Base-by-base conservation (phyloP, 2,888 invertebrate genomes). In the Cryptus armator region DNA sequence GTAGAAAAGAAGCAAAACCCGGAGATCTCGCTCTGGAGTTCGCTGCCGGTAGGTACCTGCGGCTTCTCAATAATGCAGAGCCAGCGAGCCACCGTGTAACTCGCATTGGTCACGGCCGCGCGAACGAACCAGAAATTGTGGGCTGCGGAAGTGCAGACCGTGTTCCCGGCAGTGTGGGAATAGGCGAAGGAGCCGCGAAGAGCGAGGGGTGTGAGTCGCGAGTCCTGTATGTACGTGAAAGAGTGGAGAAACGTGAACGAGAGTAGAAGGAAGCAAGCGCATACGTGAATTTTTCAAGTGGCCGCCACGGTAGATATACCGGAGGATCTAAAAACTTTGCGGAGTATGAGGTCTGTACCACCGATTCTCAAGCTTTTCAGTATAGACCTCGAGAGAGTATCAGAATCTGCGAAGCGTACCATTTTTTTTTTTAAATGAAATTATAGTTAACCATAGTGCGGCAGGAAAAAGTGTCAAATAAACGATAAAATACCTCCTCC, bases 251-350 rank as follows among this genome's bases (percentile, higher is more conserved):
- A 51, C 64, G 70, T 70, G 59, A 71, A 29, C 70, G 76, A 70
- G 74, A 74, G 66, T 70, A 79, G 48, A 43, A 62, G 44, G 71
- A 24, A 24, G 59, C 74, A 68, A 68, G 77, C 32, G 78, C 74
- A 81, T 75, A 81, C 77, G 81, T 84, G 81, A 78, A 84, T 84
- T 84, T 84, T 84, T 84, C 74, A 84, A 81, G 81, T 77, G 77
- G 67, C 68, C 77, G 72, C 62, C 77, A 44, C 67, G 53, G 64
- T 37, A 43, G 29, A 59, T 77, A 71, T 32, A 7, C 74, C 10
- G 62, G 14, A 62, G 62, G 29, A 62, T 74, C 46, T 16, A n/a
- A 62, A 59, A 74, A 74, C 29, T 62, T 74, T 32, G 74, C 29
- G 46, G 46, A 46, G 59, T 4, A 46, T 46, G 46, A 37, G 37